Conservation (phyloP, 1,140 invertebrate genomes). For the Brachionus rotundiformis region DNA sequence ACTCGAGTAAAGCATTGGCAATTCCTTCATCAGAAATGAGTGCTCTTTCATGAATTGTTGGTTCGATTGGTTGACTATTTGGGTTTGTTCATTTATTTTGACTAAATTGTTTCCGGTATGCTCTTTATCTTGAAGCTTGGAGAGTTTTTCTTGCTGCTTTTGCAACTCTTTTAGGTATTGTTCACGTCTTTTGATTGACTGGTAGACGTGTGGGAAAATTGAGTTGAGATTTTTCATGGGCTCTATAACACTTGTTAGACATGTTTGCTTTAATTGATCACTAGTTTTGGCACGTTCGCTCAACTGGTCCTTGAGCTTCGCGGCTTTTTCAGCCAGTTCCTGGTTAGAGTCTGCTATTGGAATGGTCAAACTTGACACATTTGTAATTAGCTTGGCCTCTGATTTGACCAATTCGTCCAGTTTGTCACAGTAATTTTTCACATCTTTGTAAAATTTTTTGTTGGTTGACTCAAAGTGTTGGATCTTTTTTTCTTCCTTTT, state of each 20-base stretch:
- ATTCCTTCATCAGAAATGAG: constrained; percentile 31
- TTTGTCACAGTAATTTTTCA: constrained; percentile 30
- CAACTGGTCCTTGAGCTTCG: background rate
- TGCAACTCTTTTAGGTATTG: constrained; percentile 32
- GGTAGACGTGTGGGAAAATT: constrained; percentile 41
- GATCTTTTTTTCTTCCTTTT: constrained; percentile 51
- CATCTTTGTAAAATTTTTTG: constrained; percentile 51
- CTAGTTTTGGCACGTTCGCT: background rate
- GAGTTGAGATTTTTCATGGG: constrained; percentile 32
- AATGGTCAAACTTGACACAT: constrained; percentile 5
- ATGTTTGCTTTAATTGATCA: constrained; percentile 31
- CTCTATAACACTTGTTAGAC: background rate
- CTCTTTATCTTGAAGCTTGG: constrained; percentile 31
- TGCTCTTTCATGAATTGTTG: constrained; percentile 40
- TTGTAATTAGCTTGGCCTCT: constrained; percentile 20
- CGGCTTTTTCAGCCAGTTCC: constrained; percentile 5
- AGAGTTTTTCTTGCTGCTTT: constrained; percentile 41
- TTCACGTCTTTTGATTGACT: constrained; percentile 36
- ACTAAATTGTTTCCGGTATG: constrained; percentile 34
- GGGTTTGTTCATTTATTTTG: constrained; percentile 23
- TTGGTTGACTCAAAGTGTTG: constrained; percentile 33
- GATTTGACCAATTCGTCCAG: constrained; percentile 36
- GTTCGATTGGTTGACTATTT: constrained; percentile 17
- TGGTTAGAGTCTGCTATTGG: background rate
- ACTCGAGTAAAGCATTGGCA: constrained; percentile 15